These are phyloP conservation scores for Dreissena rostriformis DNA, from an alignment of 1,140 invertebrate genomes.

Conservation along the genomic window DNA sequence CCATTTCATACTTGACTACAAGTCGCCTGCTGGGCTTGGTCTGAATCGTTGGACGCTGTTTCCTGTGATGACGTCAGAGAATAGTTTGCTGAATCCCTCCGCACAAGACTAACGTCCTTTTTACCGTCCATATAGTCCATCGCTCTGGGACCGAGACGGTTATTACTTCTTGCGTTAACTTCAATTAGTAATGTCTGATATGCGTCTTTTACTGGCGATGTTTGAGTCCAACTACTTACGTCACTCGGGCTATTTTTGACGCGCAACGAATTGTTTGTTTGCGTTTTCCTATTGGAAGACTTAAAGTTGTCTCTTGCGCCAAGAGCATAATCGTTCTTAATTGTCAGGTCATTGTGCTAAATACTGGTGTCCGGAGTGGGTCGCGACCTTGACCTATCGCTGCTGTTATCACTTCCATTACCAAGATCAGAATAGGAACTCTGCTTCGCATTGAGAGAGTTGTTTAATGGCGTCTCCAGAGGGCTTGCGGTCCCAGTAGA, in stretches of 20 bases:
- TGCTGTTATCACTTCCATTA: slow-evolving; percentile 29
- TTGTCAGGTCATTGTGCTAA: slow-evolving; percentile 36
- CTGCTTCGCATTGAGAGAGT: slow-evolving; percentile 19
- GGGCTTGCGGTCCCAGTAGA: slow-evolving; percentile 30
- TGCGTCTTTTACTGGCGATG: slow-evolving; percentile 55
- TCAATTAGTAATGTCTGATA: slow-evolving; percentile 25
- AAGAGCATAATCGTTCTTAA: slow-evolving; percentile 46
- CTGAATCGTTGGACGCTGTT: slow-evolving; percentile 73
- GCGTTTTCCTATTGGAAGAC: slow-evolving; percentile 47
- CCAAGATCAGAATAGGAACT: slow-evolving; percentile 37
- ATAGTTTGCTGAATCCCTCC: slow-evolving; percentile 74
- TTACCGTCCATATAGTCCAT: slow-evolving; percentile 50
- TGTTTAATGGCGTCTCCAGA: slow-evolving; percentile 17
- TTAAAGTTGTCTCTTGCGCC: slow-evolving; percentile 33
- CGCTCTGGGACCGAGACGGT: slow-evolving; percentile 30
- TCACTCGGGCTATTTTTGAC: background rate
- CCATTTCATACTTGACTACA: slow-evolving; percentile 71
- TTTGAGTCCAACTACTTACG: background rate
- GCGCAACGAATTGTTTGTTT: slow-evolving; percentile 3
- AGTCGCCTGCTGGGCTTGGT: slow-evolving; percentile 65
- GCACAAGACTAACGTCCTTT: slow-evolving; percentile 51
- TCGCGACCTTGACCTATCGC: slow-evolving; percentile 15
- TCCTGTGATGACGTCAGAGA: slow-evolving; percentile 73
- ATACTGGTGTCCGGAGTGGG: slow-evolving; percentile 41
- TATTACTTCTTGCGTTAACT: slow-evolving; percentile 9